Evolutionary conservation across 2,888 invertebrate genomes (phyloP), one percentile per base, ranked within the genome.

Genomic region (Hirtodrosophila histrioides): DNA sequence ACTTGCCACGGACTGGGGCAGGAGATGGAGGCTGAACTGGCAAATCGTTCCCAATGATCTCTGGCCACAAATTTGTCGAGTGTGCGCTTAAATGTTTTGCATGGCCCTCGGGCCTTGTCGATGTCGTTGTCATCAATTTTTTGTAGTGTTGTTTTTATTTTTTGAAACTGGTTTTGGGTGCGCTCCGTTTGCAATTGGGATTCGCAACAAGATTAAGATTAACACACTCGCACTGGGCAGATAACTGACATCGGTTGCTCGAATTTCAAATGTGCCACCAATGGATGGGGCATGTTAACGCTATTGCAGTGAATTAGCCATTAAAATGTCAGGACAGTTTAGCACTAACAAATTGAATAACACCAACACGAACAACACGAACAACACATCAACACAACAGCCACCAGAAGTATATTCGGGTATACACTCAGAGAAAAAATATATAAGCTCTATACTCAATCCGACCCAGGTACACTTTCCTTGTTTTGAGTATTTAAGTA

Each of bases 11-110:
- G 37, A 29, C 17, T 24, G 43, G 23, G 35, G 11, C 31, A 12
- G 11, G 10, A 17, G 17, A 11, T 35, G 49, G 9, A 12, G 29
- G 41, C 0, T 12, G 33, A 0, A 44, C 50, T 41, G 45, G 58
- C 43, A 56, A 61, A 64, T 75, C 69, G 63, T 50, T 67, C 37
- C 41, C 70, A 70, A 70, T 61, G 84, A 73, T 65, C 61, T 76
- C 69, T 73, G 78, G 74, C 71, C 67, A 73, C 82, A 86, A 86
- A 86, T 87, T 87, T 85, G 88, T 86, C 83, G 86, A 85, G 86
- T 85, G 78, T 85, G 85, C 85, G 85, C 87, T 87, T 85, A 85
- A 85, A 87, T 87, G 87, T 85, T 86, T 82, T 58, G 75, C 79
- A 61, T 68, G 66, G 64, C 53, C 61, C 35, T 51, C 71, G 33